Conservation (phyloP, 1,140 invertebrate genomes). For the Drosophila sp. region DNA sequence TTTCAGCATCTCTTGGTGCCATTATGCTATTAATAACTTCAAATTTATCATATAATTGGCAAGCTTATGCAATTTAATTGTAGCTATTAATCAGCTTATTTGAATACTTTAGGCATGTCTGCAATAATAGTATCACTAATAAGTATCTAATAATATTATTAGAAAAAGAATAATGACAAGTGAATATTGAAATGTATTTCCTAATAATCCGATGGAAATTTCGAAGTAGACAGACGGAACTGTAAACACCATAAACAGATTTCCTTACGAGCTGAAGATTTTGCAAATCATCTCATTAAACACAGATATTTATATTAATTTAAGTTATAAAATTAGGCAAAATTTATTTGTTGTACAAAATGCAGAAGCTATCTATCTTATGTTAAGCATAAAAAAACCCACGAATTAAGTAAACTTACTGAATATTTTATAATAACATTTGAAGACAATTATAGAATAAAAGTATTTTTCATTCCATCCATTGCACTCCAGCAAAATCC, state of each 20-base stretch:
- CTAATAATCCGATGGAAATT: not conserved
- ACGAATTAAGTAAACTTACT: too few relatives aligned
- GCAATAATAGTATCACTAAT: not conserved
- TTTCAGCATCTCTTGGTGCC: constrained; percentile 11
- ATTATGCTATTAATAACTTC: constrained; percentile 9
- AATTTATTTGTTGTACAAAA: not conserved
- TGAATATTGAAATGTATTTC: not conserved
- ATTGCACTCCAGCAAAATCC: too few relatives aligned
- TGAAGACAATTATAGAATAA: too few relatives aligned
- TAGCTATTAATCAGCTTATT: constrained; percentile 27
- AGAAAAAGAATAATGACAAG: not conserved
- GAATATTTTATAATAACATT: too few relatives aligned
- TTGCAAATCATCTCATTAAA: constrained; percentile 32
- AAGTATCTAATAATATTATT: not conserved
- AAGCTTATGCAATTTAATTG: constrained; percentile 8
- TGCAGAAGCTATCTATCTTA: not conserved
- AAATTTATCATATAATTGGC: constrained; percentile 22
- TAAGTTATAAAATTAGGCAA: not conserved
- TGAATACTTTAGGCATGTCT: not conserved
- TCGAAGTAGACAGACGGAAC: constrained; percentile 20
- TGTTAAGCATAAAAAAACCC: too few relatives aligned
- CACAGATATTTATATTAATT: constrained; percentile 15
- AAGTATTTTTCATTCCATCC: too few relatives aligned
- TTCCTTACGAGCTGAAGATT: constrained; percentile 24
- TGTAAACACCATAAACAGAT: constrained; percentile 14